Evolutionary conservation across 2,888 invertebrate species (phyloP).

Genomic region (Theristus sp.): DNA sequence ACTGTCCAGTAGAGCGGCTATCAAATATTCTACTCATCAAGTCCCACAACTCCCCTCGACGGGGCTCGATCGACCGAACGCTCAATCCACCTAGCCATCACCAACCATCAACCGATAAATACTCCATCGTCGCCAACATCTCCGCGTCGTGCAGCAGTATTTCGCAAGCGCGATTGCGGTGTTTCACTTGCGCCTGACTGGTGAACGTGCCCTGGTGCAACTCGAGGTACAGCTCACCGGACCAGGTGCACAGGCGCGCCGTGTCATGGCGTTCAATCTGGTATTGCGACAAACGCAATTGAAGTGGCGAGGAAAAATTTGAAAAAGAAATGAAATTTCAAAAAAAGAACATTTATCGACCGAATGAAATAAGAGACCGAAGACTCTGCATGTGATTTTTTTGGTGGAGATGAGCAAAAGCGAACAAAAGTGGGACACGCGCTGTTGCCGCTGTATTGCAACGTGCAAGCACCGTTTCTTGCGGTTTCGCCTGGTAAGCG

Average conservation of each 20-base stretch:
- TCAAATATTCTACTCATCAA: neutral
- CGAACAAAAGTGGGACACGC: no score
- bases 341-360: no score
- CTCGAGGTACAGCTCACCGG: slow-evolving; percentile 38
- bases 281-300: neutral
- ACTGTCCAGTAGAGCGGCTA: no score
- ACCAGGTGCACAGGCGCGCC: slow-evolving; percentile 32
- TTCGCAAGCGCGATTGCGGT: neutral
- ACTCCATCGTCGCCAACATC: neutral
- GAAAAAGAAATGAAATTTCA: neutral
- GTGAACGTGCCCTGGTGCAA: slow-evolving; percentile 32
- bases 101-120: neutral
- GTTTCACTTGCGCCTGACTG: neutral
- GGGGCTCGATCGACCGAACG: slow-evolving; percentile 37
- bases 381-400: no score
- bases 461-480: no score
- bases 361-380: no score
- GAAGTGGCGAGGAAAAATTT: neutral
- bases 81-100: no score
- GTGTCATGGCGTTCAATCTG: neutral
- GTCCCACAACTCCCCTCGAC: slow-evolving; percentile 25
- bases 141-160: neutral
- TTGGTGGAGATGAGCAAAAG: no score
- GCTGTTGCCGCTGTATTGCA: no score
- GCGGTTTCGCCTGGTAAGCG: no score